Base-by-base conservation (phyloP, 1,140 invertebrate species). In the Bombus turneri region DNA sequence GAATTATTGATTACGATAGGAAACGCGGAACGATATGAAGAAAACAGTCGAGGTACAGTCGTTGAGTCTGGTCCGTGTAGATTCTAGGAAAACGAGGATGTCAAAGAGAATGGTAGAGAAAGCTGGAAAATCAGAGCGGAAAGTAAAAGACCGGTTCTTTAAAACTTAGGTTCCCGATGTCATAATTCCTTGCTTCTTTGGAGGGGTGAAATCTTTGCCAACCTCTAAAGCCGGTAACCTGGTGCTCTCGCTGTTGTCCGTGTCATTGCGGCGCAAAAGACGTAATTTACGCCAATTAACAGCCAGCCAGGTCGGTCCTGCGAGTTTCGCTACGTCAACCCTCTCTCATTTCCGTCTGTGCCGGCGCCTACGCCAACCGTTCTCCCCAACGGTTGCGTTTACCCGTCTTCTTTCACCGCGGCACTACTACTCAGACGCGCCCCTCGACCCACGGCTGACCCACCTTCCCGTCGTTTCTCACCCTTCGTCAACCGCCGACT, bases 221-320 rank as follows among this genome's bases (percentile, higher is more conserved):
- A 37, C 15, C 28, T 39, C 37, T 18, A 22, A 53, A 74, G 59
- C 43, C 68, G 41, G 41, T 59, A 47, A 59, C 39, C 18, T 39
- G 18, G n/a, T 66, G n/a, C n/a, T 39, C 62, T 39, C 47, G 18
- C n/a, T 39, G 72, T n/a, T 76, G 85, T 83, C 68, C 81, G 85
- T 85, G 82, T 74, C 75, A 82, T 87, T 85, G 82, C 75, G 81
- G 72, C 76, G 89, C 81, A 88, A 91, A 92, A 89, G 85, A 86
- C 87, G 88, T 91, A 91, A 88, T 92, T 92, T 86, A 81, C 80
- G 91, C 83, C 91, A 92, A 92, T 92, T 92, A 92, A 92, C 85
- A 91, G 81, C 25, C 88, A 87, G 43, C 69, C 81, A 66, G 64
- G 43, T 41, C 68, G 43, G 57, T 83, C 79, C 78, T 71, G 34